Percentiles rank a stretch among this genome's conserved stretches.
These are phyloP conservation scores for Hydractinia symbiolongicarpus DNA, from an alignment of 30 jellyfish, hydroid and myxozoan species.

Conservation along the genomic window DNA sequence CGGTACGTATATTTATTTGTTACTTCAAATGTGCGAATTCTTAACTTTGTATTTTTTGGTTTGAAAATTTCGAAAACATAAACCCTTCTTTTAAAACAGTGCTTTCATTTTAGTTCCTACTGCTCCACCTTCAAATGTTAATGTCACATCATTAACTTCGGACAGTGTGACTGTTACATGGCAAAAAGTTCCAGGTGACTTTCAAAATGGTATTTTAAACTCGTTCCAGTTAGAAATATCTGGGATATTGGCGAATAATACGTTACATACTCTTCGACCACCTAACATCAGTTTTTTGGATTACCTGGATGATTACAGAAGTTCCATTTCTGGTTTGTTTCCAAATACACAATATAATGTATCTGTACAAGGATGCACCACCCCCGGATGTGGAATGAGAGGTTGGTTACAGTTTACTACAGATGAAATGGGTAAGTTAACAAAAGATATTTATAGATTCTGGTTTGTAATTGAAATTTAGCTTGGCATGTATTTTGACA, in stretches of 20 bases:
- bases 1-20: slow-evolving; percentile 13
- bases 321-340: not conserved
- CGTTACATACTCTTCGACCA: not conserved
- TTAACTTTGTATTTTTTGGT: not conserved
- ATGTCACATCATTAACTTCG: slow-evolving; percentile 18
- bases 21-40: not conserved
- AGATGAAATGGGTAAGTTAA: slow-evolving; percentile 1
- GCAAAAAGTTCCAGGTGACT: not conserved
- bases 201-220: not conserved
- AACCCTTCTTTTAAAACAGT: not conserved
- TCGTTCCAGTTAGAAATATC: not conserved
- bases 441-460: not conserved
- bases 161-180: not conserved
- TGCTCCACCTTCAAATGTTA: slow-evolving; percentile 34
- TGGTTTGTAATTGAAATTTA: too few species aligned
- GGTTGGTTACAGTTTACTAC: not conserved
- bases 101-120: slow-evolving; percentile 24
- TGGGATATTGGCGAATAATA: slow-evolving; percentile 6
- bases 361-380: not conserved
- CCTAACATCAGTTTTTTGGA: not conserved
- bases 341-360: not conserved
- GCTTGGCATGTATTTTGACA: too few species aligned
- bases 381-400: slow-evolving; percentile 10
- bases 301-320: not conserved
- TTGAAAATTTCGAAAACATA: not conserved